Conservation (phyloP, 1,140 invertebrate genomes). For the Patella vulgata region DNA sequence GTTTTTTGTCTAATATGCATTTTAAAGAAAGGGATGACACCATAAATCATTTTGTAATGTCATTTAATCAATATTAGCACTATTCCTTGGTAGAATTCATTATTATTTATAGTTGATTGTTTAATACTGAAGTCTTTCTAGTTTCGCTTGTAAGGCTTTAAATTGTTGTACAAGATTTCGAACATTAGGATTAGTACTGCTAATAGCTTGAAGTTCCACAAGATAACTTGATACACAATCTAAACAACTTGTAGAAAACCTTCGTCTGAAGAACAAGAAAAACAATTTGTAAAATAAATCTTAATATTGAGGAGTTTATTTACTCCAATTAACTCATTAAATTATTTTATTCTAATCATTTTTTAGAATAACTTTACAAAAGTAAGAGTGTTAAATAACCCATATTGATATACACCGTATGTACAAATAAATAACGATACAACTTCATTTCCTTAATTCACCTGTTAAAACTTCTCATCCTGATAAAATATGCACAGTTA, state of each 20-base stretch:
- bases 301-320: neutral
- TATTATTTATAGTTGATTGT: no score
- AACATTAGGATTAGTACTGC: conserved; percentile 45
- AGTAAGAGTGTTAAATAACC: no score
- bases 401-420: no score
- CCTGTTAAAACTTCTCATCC: no score
- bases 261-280: conserved; percentile 50
- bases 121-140: conserved; percentile 46
- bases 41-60: no score
- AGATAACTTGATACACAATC: conserved; percentile 64
- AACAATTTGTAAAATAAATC: neutral
- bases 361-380: neutral
- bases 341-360: neutral
- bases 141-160: conserved; percentile 53
- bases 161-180: conserved; percentile 47
- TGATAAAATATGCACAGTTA: no score
- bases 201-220: conserved; percentile 65
- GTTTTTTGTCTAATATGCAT: no score
- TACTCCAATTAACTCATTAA: neutral
- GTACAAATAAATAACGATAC: no score
- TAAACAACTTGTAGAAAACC: conserved; percentile 58
- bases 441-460: no score
- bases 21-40: no score
- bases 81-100: no score
- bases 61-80: no score